Base-by-base conservation (phyloP, 2,888 invertebrate genomes). In the Hydropsyche betteni region DNA sequence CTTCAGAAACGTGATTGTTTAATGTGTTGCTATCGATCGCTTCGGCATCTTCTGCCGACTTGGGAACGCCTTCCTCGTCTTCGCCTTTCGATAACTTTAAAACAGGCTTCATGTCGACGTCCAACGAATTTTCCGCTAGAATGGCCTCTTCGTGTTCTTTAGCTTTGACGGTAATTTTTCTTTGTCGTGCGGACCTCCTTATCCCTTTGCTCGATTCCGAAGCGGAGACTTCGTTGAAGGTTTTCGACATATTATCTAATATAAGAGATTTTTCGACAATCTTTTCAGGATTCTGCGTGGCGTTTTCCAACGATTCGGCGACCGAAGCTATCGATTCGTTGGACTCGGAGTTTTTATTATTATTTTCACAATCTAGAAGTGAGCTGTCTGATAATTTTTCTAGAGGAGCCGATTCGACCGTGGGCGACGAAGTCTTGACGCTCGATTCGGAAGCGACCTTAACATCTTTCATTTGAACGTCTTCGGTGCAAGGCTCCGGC, bases 211-310 rank as follows among this genome's bases (percentile, higher is more conserved):
- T 51, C 51, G 73, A 78, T 10, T 87, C 87, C 24, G 86, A 84
- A 78, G 87, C 82, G 77, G 87, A 85, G 79, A 86, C 86, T 72
- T 88, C 86, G 81, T 88, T 88, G 83, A 88, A 88, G 81, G 86
- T 87, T 83, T 85, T 87, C 76, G 88, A 88, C 88, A 88, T 88
- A 83, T 87, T 86, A 82, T 84, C 86, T 82, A 88, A 83, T 84
- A 88, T 88, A 83, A 85, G 86, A 84, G 82, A 81, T 85, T 89
- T 90, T 83, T 89, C 89, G 81, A 89, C 88, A 82, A 89, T 85
- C 81, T 89, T 89, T 80, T 85, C 83, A n/a, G 38, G 6, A 36
- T 34, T n/a, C 12, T 24, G 12, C 7, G 36, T 12, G 10, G 14
- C 1, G 34, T 36, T 36, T 7, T 64, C 64, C 10, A 64, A 12